Base-by-base conservation (phyloP, 2,797 vertebrate genomes). In the Semotilus atromaculatus region DNA sequence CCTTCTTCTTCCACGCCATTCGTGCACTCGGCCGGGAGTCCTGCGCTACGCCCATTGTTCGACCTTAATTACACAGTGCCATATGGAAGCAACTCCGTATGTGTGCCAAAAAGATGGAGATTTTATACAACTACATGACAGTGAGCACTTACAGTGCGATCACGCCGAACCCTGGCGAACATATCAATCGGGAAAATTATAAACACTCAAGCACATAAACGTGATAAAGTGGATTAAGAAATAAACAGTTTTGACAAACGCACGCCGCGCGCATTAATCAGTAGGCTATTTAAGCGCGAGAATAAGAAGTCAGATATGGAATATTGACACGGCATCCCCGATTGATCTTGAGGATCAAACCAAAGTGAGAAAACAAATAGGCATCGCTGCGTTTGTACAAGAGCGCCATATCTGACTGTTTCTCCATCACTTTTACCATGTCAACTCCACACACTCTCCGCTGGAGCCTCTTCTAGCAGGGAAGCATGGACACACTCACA, bases 41-140 rank as follows among this genome's bases (percentile, higher is more conserved):
- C 91, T 86, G 88, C 90, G 90, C 92, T 88, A 91, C 92, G 91
- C 91, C 94, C 93, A 96, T 96, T 96, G 94, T 96, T 94, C 94
- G 91, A 90, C 91, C 90, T 91, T 95, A 96, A 96, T 95, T 95
- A 96, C 93, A 94, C 86, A 92, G 90, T 90, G 66, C 93, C 95
- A 95, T 95, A 95, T 93, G 92, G 93, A 94, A 93, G 90, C 88
- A 92, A 91, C 91, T 91, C 93, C 92, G 91, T 93, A 53, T 80
- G 76, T 66, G 75, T 67, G 68, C 73, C 81, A 62, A 85, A 48
- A 87, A 81, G 80, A 82, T 80, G 51, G 92, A 91, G 91, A 91
- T 71, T 78, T 78, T 73, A 80, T 14, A 75, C 72, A 78, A 83
- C 72, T 81, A 68, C 77, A 74, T 83, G 76, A 67, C 76, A 74